phyloP scores from a whole-genome alignment of 2,113 vertebrate genomes.

The Physeter macrocephalus region DNA sequence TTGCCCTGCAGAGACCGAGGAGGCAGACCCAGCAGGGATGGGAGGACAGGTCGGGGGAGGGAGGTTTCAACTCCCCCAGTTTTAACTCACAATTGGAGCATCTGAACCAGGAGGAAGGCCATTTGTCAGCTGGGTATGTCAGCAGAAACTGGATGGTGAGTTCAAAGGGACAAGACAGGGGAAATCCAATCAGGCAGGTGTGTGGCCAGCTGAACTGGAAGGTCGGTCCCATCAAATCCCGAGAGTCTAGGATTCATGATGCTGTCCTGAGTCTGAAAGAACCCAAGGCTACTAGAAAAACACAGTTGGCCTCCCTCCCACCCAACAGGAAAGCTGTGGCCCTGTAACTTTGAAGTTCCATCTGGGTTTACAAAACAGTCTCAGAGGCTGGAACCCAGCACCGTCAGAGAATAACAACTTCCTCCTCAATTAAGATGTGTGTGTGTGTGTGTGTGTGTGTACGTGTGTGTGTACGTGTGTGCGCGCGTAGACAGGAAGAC shows the following conservation, averaged over 20 bases:
- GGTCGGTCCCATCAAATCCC: background rate
- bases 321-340: background rate
- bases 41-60: fast-evolving
- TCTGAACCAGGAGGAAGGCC: background rate
- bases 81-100: background rate
- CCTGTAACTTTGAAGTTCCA: background rate
- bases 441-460: too few species aligned
- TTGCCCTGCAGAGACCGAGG: background rate
- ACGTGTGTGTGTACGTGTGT: too few species aligned
- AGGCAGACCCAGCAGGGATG: background rate
- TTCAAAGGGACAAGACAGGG: background rate
- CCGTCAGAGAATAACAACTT: background rate
- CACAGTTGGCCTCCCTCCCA: background rate
- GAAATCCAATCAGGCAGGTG: background rate
- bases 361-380: background rate
- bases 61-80: background rate
- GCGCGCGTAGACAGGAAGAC: background rate
- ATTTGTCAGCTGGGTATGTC: background rate
- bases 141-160: background rate
- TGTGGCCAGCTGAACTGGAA: background rate
- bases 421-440: background rate
- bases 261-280: background rate
- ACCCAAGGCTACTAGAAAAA: background rate
- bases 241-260: background rate
- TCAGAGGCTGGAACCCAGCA: background rate